These are phyloP conservation scores for Cheiracanthium punctorium DNA, from an alignment of 2,888 invertebrate genomes.

Conservation along the genomic window DNA sequence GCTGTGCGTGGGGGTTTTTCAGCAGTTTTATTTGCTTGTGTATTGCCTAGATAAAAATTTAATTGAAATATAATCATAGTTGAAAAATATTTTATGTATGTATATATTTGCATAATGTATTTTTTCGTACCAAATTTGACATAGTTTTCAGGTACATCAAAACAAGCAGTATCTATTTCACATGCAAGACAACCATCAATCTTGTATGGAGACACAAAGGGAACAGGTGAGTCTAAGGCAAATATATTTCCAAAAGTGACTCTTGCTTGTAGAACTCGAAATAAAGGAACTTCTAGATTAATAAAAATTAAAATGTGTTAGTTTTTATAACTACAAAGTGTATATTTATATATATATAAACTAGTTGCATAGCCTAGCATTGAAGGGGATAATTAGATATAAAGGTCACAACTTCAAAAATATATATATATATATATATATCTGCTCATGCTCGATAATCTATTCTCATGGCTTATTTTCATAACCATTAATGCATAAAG, in stretches of 20 bases:
- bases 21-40: conserved; percentile 39
- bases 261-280: conserved; percentile 95
- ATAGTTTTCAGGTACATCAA: conserved; percentile 65
- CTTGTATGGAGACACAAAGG: conserved; percentile 61
- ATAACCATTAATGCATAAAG: too few relatives aligned
- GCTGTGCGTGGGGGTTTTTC: conserved; percentile 56
- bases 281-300: conserved; percentile 91
- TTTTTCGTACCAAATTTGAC: conserved; percentile 57
- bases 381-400: too few relatives aligned
- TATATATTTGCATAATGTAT: too few relatives aligned
- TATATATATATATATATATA: too few relatives aligned
- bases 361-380: too few relatives aligned
- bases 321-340: too few relatives aligned
- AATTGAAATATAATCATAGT: too few relatives aligned
- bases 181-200: conserved; percentile 67
- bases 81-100: too few relatives aligned
- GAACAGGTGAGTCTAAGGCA: conserved; percentile 85
- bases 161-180: conserved; percentile 63
- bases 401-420: too few relatives aligned
- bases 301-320: not conserved
- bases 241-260: conserved; percentile 98
- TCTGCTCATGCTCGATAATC: too few relatives aligned
- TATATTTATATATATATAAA: too few relatives aligned
- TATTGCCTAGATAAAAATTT: conserved; percentile 23
- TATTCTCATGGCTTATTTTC: too few relatives aligned